phyloP scores from a whole-genome alignment of 2,888 invertebrate genomes.

The Hipparchia semele region DNA sequence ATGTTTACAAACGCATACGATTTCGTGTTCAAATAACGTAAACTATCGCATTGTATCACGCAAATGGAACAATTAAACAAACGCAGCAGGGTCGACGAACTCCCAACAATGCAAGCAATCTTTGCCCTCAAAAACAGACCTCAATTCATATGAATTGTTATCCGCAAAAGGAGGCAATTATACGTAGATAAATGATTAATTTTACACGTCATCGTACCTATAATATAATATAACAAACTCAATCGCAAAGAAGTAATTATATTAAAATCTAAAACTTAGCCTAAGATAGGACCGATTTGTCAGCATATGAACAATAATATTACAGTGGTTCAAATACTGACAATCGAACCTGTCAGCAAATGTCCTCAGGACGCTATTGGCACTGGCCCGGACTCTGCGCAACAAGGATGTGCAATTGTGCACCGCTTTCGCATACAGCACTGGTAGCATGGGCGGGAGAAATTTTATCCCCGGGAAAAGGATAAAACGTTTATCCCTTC shows the following conservation, averaged over 20 bases:
- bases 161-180: constrained; percentile 15
- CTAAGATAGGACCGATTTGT: too few species aligned
- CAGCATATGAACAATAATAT: too few species aligned
- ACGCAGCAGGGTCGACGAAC: constrained; percentile 55
- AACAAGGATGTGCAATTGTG: too few species aligned
- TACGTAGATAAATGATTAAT: constrained; percentile 1
- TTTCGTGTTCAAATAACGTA: constrained; percentile 36
- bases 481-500: too few species aligned
- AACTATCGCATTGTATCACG: constrained; percentile 56
- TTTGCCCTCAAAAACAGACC: constrained; percentile 51
- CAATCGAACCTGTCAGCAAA: too few species aligned
- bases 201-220: not conserved
- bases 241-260: not conserved
- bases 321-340: too few species aligned
- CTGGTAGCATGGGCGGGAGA: too few species aligned
- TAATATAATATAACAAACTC: not conserved
- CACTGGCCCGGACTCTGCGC: too few species aligned
- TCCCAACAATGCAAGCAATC: constrained; percentile 50
- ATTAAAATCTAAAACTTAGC: too few species aligned
- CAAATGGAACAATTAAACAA: constrained; percentile 58
- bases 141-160: constrained; percentile 38
- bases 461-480: too few species aligned
- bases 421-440: too few species aligned
- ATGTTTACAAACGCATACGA: constrained; percentile 30
- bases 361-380: too few species aligned